Evolutionary conservation across 1,140 invertebrate genomes (phyloP).

Genomic region (Drosophila rhopaloa): DNA sequence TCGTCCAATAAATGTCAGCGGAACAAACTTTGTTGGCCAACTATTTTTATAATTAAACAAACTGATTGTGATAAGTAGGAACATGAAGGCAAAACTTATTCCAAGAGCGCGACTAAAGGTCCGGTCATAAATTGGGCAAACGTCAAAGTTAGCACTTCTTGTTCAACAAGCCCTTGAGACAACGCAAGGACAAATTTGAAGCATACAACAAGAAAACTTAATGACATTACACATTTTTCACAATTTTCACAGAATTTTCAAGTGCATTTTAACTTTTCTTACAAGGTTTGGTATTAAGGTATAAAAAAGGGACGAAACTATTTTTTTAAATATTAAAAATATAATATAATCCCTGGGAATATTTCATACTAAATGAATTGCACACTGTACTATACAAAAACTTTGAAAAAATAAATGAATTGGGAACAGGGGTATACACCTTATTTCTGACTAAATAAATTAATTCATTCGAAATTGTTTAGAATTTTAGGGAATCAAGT

Average conservation of each 20-base stretch:
- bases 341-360: no score
- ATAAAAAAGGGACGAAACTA: no score
- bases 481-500: no score
- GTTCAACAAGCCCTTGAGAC: constrained; percentile 38
- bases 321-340: no score
- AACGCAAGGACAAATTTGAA: constrained; percentile 19
- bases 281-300: no score
- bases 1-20: constrained; percentile 71
- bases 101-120: constrained; percentile 25
- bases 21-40: constrained; percentile 62
- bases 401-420: no score
- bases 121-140: constrained; percentile 58
- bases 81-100: constrained; percentile 46
- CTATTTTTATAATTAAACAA: constrained; percentile 77
- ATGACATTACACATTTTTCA: constrained; percentile 1
- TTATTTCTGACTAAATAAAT: no score
- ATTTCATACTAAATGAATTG: no score
- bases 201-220: constrained; percentile 3
- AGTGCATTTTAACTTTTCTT: no score
- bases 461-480: no score
- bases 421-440: no score
- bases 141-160: constrained; percentile 48
- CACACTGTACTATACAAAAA: no score
- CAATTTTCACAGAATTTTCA: background rate
- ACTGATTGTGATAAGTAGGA: constrained; percentile 70